phyloP scores from a whole-genome alignment of 2,797 vertebrate genomes.

The Clarias pachynema region DNA sequence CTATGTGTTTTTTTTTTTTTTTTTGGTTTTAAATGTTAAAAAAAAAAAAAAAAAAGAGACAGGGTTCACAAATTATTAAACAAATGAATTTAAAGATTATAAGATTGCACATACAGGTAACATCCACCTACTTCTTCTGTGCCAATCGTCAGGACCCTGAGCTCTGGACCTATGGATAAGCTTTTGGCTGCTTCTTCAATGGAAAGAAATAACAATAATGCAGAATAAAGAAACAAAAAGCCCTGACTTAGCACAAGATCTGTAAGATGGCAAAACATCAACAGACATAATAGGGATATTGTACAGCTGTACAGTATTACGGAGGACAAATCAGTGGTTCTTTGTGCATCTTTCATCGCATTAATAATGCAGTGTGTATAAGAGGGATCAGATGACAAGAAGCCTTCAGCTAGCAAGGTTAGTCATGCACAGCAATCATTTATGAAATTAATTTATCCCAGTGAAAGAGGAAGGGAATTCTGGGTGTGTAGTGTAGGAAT shows the following conservation, averaged over 20 bases:
- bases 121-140: background rate
- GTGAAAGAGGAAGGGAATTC: no score
- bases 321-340: slow-evolving; percentile 23
- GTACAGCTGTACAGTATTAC: background rate
- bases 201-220: background rate
- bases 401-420: background rate
- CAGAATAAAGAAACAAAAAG: background rate
- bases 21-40: no score
- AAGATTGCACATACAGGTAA: background rate
- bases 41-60: no score
- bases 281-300: background rate
- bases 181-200: background rate
- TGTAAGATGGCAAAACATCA: background rate
- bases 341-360: slow-evolving; percentile 14
- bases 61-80: no score
- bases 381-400: slow-evolving; percentile 15
- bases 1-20: background rate
- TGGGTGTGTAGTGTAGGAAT: no score
- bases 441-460: no score
- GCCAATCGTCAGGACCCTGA: background rate
- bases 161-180: background rate
- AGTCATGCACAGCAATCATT: background rate
- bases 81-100: background rate
- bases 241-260: background rate
- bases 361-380: slow-evolving; percentile 25